These are phyloP conservation scores for Rissa tridactyla DNA, from an alignment of 2,113 vertebrate species.

Conservation along the genomic window DNA sequence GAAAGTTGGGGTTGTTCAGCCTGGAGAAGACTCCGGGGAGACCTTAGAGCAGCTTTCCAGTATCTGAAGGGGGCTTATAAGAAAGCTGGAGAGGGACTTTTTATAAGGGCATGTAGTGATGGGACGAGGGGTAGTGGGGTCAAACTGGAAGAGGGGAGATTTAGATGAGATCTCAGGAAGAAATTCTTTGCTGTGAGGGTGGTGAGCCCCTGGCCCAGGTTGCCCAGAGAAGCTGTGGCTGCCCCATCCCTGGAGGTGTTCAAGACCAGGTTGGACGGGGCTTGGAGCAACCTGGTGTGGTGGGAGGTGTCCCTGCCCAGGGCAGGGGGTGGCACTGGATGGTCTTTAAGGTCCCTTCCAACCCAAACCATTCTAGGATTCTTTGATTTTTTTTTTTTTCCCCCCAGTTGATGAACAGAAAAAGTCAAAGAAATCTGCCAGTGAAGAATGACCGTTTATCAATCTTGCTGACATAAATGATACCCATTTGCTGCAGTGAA, in stretches of 20 bases:
- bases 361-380: neutral
- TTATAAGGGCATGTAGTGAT: neutral
- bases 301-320: neutral
- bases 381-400: neutral
- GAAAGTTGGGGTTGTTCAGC: too few relatives aligned
- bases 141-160: neutral
- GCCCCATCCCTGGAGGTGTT: neutral
- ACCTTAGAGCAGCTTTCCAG: too few relatives aligned
- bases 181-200: neutral
- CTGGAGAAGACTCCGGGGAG: too few relatives aligned
- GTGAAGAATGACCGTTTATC: neutral
- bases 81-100: neutral
- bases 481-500: neutral
- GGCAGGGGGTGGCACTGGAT: neutral
- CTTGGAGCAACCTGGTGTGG: neutral
- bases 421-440: neutral
- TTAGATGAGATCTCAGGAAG: neutral
- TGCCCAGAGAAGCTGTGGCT: neutral
- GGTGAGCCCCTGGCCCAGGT: too few relatives aligned
- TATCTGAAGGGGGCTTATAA: too few relatives aligned
- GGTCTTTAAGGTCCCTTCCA: neutral
- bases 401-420: neutral
- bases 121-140: neutral
- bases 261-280: neutral
- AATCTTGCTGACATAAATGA: neutral